Conservation (phyloP, 2,888 invertebrate species). For the Toxonevra muliebris region DNA sequence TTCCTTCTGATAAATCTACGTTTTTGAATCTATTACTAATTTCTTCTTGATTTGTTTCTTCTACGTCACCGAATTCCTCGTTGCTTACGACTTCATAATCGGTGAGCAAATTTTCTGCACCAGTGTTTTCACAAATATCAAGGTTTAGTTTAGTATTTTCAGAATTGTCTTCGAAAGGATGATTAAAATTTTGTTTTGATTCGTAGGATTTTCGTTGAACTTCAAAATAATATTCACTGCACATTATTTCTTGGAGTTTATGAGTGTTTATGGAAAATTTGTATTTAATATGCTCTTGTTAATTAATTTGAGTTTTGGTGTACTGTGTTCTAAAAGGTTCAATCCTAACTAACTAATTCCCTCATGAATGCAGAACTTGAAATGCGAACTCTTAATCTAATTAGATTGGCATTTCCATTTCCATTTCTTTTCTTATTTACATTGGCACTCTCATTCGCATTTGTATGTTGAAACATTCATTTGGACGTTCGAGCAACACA, state of each 20-base stretch:
- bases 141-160: conserved; percentile 33
- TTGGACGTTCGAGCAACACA: too few relatives aligned
- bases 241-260: conserved; percentile 33
- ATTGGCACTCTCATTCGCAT: not conserved
- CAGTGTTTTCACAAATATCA: conserved; percentile 38
- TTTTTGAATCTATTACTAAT: not conserved
- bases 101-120: conserved; percentile 36
- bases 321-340: conserved; percentile 32
- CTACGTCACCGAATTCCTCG: conserved; percentile 32
- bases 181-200: conserved; percentile 29
- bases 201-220: conserved; percentile 38
- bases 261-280: not conserved
- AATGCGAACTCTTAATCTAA: conserved; percentile 45
- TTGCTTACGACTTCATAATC: conserved; percentile 47
- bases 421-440: conserved; percentile 9
- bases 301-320: conserved; percentile 29
- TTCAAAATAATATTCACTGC: conserved; percentile 38
- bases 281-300: conserved; percentile 18
- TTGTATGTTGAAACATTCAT: too few relatives aligned
- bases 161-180: conserved; percentile 17
- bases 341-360: conserved; percentile 32
- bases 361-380: conserved; percentile 39
- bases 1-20: conserved; percentile 4
- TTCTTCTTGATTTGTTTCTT: conserved; percentile 7
- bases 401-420: conserved; percentile 37